Conservation (phyloP, 2,797 vertebrate genomes). For the Nannoperca australis region DNA sequence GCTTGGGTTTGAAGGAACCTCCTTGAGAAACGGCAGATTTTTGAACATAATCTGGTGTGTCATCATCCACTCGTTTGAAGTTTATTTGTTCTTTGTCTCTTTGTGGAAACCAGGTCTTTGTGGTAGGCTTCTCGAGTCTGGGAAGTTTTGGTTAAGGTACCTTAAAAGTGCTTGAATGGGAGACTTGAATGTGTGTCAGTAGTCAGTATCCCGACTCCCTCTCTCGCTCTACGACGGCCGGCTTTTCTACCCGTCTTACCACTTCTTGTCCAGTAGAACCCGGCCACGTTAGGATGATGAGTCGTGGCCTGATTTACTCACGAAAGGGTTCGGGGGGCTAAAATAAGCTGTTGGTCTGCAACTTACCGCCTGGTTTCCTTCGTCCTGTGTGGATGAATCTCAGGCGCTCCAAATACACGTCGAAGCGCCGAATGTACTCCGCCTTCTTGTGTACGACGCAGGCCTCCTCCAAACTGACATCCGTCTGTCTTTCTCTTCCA, state of each 20-base stretch:
- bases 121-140: no score
- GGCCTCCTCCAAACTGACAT: background rate
- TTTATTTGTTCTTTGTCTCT: no score
- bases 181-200: background rate
- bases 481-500: background rate
- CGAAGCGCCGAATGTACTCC: no score
- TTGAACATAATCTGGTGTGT: no score
- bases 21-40: no score
- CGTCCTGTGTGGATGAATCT: background rate
- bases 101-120: no score
- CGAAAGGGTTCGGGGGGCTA: background rate
- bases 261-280: background rate
- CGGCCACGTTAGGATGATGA: slow-evolving; percentile 1
- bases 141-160: no score
- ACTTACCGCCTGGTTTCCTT: background rate
- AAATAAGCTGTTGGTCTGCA: background rate
- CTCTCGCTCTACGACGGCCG: background rate
- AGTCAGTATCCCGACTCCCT: no score
- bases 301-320: slow-evolving; percentile 26
- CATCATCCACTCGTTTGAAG: no score
- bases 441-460: background rate
- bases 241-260: background rate
- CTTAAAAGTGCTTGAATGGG: background rate
- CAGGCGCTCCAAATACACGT: background rate
- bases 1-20: no score